Base-by-base conservation (phyloP, 2,888 invertebrate genomes). In the Ormyrus labotus region DNA sequence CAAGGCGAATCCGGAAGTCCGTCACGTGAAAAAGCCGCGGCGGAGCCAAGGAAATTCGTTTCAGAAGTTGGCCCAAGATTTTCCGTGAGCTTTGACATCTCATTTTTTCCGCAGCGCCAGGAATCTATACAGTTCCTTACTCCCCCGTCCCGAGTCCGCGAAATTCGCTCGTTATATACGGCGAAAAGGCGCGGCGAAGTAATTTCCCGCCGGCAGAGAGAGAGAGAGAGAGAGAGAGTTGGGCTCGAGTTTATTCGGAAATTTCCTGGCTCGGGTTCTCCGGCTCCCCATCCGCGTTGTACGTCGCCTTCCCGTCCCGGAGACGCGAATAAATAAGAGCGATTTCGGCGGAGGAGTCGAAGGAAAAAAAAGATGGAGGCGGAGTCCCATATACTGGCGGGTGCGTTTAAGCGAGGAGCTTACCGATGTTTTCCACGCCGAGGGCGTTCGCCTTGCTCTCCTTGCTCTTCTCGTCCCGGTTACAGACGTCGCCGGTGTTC, bases 381-480 rank as follows among this genome's bases (percentile, higher is more conserved):
- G 34, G n/a, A 13, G 11, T 47, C 10, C 8, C 13, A 72, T 45
- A n/a, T 11, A 61, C 1, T 7, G 13, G 10, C 9, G 11, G n/a
- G 68, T 5, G n/a, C 4, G 58, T 50, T 51, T 55, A 19, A 13
- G 53, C 45, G 89, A 1, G 19, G 19, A 19, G 19, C 19, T 91
- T 89, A 94, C 97, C 96, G 83, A 96, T 95, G 91, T 97, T 97
- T 91, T 96, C 95, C 64, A 98, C 95, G 0, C 98, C 98, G 11
- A 99, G 92, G 0, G 98, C 96, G 88, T 96, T 98, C 0, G 98
- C 98, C 90, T 98, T 98, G 78, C 96, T 96, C 86, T 98, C 97
- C 86, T 96, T 98, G 85, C 95, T 96, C 88, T 95, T 95, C 86
- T 96, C 96, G 84, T 97, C 96, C 73, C 97, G 92, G 85, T 96